Percentiles rank a stretch among this genome's conserved stretches.
Conservation (phyloP, 37 sponge, comb jelly and placozoan genomes). For the Eunapius fragilis region DNA sequence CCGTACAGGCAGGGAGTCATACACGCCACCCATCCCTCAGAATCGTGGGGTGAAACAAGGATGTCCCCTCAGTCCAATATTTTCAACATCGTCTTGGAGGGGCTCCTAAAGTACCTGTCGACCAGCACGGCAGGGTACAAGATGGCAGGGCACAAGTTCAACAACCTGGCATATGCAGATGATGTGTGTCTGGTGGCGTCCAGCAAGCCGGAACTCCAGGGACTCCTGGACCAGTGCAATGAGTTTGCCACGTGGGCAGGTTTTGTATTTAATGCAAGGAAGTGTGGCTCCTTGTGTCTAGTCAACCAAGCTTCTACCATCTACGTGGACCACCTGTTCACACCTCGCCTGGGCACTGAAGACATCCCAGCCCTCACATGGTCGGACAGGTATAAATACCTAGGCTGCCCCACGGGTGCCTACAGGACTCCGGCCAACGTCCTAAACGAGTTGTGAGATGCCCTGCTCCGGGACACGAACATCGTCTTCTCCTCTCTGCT, state of each 20-base stretch:
- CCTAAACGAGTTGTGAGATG: not conserved
- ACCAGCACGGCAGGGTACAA: not conserved
- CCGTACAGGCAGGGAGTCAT: too few relatives aligned
- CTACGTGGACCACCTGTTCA: not conserved
- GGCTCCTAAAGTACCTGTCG: not conserved
- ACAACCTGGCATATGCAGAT: constrained; percentile 34
- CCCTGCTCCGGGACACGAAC: not conserved
- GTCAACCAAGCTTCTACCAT: too few relatives aligned
- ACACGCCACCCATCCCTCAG: too few relatives aligned
- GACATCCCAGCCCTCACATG: constrained; percentile 13
- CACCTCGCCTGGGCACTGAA: not conserved
- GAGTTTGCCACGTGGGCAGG: constrained; percentile 23
- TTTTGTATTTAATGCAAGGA: constrained; percentile 14
- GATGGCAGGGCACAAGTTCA: not conserved
- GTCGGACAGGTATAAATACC: too few relatives aligned
- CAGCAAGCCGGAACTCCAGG: constrained; percentile 2
- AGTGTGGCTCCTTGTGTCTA: constrained; percentile 33
- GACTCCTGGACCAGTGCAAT: not conserved
- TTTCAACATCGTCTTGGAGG: constrained; percentile 43
- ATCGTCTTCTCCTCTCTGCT: constrained; percentile 2
- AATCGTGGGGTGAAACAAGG: constrained; percentile 56
- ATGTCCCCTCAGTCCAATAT: constrained; percentile 35
- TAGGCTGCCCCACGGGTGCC: constrained; percentile 1
- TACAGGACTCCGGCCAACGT: not conserved
- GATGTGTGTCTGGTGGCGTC: constrained; percentile 20